Base-by-base conservation (phyloP, 2,888 invertebrate genomes). In the Capitulum mitella region DNA sequence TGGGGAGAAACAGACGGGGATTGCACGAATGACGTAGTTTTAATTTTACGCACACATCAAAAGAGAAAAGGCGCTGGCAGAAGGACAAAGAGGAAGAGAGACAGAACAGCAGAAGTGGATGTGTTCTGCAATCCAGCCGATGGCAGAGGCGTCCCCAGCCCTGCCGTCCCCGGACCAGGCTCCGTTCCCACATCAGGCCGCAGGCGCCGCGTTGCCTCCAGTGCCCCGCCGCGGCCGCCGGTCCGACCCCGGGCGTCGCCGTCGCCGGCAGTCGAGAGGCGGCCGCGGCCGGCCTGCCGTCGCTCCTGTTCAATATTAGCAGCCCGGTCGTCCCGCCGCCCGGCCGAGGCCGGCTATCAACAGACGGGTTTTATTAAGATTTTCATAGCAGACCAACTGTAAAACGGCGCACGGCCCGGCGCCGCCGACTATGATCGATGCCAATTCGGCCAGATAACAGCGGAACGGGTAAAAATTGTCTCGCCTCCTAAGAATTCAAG, bases 221-320 rank as follows among this genome's bases (percentile, higher is more conserved):
- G 14, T 46, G 46, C 8, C 8, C 46, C 10, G 8, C 14, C 46
- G 14, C 46, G 8, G 46, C 46, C 14, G 46, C 14, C 46, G 46
- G 46, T 46, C 46, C 10, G 14, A 46, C 46, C 46, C 10, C 10
- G 14, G 10, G 14, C 46, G 46, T 8, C 46, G 46, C 8, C 8
- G 46, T 12, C 8, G 46, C 46, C 46, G 10, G 46, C 10, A 46
- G 46, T 14, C 10, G 46, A 12, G 46, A 12, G 46, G 46, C 29
- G 34, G 32, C 40, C 51, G 26, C 79, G 74, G 78, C 80, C 80
- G 78, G 79, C 77, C 64, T 77, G 80, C 78, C 78, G 78, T 61
- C 77, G 64, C 77, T 64, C 61, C 48, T 74, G 80, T 78, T 70
- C 76, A 58, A 58, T 78, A 79, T 79, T 79, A 80, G 75, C 22